These are phyloP conservation scores for Caerostris darwini DNA, from an alignment of 1,140 invertebrate genomes.

Conservation along the genomic window DNA sequence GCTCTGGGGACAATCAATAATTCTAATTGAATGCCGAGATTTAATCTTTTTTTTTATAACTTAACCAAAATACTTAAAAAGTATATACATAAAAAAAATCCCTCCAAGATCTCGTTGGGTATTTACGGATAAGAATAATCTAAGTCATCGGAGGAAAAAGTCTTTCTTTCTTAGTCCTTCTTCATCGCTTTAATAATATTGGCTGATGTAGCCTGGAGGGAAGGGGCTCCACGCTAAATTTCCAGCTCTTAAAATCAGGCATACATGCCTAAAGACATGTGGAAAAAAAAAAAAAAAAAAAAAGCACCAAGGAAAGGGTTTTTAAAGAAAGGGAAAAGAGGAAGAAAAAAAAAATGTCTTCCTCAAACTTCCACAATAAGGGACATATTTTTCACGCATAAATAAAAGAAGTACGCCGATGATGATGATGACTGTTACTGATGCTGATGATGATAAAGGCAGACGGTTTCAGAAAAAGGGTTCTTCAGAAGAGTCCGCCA, in stretches of 20 bases:
- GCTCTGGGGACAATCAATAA: not conserved
- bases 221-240: not conserved
- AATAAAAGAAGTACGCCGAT: slow-evolving; percentile 54
- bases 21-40: not conserved
- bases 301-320: not conserved
- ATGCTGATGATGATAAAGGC: slow-evolving; percentile 69
- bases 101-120: not conserved
- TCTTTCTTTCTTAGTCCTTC: not conserved
- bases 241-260: slow-evolving; percentile 29
- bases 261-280: slow-evolving; percentile 27
- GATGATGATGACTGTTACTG: slow-evolving; percentile 71
- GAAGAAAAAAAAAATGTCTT: not conserved
- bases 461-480: slow-evolving; percentile 58
- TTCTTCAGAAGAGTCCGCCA: not conserved
- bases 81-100: not conserved
- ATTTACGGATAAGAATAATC: not conserved
- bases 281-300: not conserved
- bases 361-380: slow-evolving; percentile 40
- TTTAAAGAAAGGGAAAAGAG: not conserved
- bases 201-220: not conserved
- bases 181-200: slow-evolving; percentile 36
- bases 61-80: not conserved
- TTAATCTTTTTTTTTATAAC: not conserved
- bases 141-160: not conserved
- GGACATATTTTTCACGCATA: slow-evolving; percentile 65